phyloP scores from a whole-genome alignment of 2,797 vertebrate genomes.

The Eremophila alpestris region DNA sequence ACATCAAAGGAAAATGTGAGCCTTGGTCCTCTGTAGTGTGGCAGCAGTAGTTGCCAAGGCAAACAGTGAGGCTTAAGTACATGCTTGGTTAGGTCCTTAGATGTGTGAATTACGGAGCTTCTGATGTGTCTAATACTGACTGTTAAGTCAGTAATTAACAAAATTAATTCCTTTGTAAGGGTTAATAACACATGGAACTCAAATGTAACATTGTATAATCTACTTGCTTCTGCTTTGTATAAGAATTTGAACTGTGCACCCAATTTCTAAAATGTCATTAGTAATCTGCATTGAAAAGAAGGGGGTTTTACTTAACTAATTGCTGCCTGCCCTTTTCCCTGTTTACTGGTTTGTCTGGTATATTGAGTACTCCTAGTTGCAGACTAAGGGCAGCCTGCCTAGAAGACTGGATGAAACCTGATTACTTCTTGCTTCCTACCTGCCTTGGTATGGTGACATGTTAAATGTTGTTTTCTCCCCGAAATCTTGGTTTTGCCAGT shows the following conservation, averaged over 20 bases:
- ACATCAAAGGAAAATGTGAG: constrained; percentile 5
- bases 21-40: neutral
- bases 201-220: neutral
- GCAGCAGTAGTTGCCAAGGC: constrained; percentile 1
- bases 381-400: neutral
- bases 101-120: constrained; percentile 5
- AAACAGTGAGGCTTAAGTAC: neutral
- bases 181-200: neutral
- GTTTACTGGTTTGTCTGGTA: neutral
- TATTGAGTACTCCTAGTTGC: neutral
- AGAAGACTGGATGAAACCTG: neutral
- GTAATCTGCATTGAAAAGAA: neutral
- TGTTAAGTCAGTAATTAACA: constrained; percentile 13
- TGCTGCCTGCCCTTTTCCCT: neutral
- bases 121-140: neutral
- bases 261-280: neutral
- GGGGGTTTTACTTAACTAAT: neutral
- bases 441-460: accelerated
- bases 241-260: neutral
- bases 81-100: neutral
- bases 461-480: neutral
- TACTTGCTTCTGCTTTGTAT: neutral
- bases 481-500: neutral
- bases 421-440: neutral
- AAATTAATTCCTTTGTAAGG: neutral